Conservation (phyloP, 1,140 invertebrate species). For the Spodoptera litura region DNA sequence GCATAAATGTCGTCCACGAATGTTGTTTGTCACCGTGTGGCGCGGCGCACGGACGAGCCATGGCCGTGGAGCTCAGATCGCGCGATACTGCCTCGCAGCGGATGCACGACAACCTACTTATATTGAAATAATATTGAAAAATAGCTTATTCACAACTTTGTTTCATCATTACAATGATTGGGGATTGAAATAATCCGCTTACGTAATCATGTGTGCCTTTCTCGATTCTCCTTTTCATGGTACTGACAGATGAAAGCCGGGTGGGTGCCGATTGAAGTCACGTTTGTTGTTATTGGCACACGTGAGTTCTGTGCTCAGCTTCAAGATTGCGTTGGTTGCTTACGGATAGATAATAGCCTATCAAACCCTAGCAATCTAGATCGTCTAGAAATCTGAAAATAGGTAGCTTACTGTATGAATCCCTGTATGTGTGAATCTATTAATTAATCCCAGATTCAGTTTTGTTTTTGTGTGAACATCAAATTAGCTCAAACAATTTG, state of each 20-base stretch:
- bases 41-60: conserved; percentile 58
- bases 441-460: conserved; percentile 4
- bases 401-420: background rate
- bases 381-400: conserved; percentile 3
- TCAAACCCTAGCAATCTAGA: conserved; percentile 17
- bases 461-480: conserved; percentile 4
- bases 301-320: conserved; percentile 14
- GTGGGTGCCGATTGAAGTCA: conserved; percentile 33
- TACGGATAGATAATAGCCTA: conserved; percentile 35
- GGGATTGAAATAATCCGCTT: conserved; percentile 49
- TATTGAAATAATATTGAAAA: conserved; percentile 60
- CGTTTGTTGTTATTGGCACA: conserved; percentile 39
- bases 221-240: conserved; percentile 12
- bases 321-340: conserved; percentile 11
- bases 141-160: conserved; percentile 59
- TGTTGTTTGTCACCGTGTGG: conserved; percentile 79
- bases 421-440: background rate
- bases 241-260: conserved; percentile 21
- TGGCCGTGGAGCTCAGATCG: conserved; percentile 54
- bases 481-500: conserved; percentile 17
- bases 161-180: conserved; percentile 48
- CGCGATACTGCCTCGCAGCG: conserved; percentile 57
- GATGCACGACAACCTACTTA: conserved; percentile 47
- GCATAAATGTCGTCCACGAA: conserved; percentile 79
- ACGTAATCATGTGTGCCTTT: conserved; percentile 24